Evolutionary conservation across 2,888 invertebrate genomes (phyloP).

Genomic region (Brachynemurus nebulosus): DNA sequence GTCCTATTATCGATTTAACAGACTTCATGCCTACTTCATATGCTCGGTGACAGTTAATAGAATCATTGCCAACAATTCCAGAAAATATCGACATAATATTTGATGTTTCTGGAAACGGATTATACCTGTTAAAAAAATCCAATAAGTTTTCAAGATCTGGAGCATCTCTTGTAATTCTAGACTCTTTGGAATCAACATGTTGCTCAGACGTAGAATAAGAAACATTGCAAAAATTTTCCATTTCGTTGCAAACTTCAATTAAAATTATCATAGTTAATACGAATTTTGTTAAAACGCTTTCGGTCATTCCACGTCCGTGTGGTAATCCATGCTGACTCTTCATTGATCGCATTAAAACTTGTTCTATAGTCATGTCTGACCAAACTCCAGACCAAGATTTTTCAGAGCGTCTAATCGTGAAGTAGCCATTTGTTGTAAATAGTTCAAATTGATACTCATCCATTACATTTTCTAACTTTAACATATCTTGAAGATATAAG

Average conservation of each 20-base stretch:
- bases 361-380: conserved; percentile 17
- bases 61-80: conserved; percentile 21
- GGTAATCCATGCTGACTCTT: conserved; percentile 20
- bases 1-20: conserved; percentile 19
- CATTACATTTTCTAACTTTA: conserved; percentile 17
- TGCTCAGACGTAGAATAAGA: conserved; percentile 21
- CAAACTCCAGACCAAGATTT: conserved; percentile 18
- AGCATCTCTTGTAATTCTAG: conserved; percentile 23
- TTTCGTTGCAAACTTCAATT: conserved; percentile 18
- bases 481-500: conserved; percentile 22
- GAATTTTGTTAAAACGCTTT: conserved; percentile 21
- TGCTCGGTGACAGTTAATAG: conserved; percentile 23
- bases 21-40: conserved; percentile 21
- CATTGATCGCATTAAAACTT: conserved; percentile 19
- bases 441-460: conserved; percentile 18
- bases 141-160: conserved; percentile 20
- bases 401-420: conserved; percentile 17
- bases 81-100: conserved; percentile 21
- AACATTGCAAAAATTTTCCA: conserved; percentile 21
- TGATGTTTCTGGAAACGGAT: conserved; percentile 22
- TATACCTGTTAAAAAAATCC: conserved; percentile 19
- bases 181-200: conserved; percentile 21
- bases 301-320: conserved; percentile 20
- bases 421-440: conserved; percentile 14
- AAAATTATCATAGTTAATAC: conserved; percentile 20